Base-by-base conservation (phyloP, 2,113 vertebrate genomes). In the Indri indri region DNA sequence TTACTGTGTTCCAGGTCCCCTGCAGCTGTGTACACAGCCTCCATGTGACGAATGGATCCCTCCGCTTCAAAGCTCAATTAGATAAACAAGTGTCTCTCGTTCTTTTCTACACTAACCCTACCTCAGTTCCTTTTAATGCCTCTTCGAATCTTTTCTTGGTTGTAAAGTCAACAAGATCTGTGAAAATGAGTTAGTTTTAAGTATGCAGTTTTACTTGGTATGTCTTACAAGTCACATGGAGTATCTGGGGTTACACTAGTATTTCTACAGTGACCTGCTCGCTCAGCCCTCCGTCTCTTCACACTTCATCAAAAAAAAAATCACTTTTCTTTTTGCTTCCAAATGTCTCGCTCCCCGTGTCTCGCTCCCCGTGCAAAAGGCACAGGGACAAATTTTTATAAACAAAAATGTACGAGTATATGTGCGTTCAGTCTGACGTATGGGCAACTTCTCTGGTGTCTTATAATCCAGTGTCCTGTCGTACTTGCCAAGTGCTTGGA, bases 251-350 rank as follows among this genome's bases (percentile, higher is more conserved):
- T 40, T 83, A 2, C 5, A 71, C 47, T 90, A 86, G 22, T 93
- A 18, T 71, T 97, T 74, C 76, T 83, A 34, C 73, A 90, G 91
- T 94, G 95, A 83, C 91, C 76, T 70, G 68, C 80, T 95, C 20
- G 10, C 71, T 61, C 47, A 88, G 90, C 4, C 23, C 32, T 95
- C 84, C 50, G 0, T 80, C 45, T 97, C 90, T 77, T 82, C 65
- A 54, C 18, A 79, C 65, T 40, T 86, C 91, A 94, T 30, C 71
- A 89, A 81, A 97, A 97, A 73, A 97, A 95, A 73, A 97, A 94
- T 82, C 88, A 94, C 47, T 82, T 92, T 97, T 88, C 52, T 93
- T 90, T 70, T 71, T 66, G n/a, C 68, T 95, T 97, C 93, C 45
- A 42, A 88, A 84, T 73, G 68, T 66, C 63, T 87, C 59, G 16